Percentiles rank a stretch among this genome's conserved stretches.
phyloP scores from a whole-genome alignment of 64 coral and sea anemone genomes.

The Hydrozoanthus tunicans region DNA sequence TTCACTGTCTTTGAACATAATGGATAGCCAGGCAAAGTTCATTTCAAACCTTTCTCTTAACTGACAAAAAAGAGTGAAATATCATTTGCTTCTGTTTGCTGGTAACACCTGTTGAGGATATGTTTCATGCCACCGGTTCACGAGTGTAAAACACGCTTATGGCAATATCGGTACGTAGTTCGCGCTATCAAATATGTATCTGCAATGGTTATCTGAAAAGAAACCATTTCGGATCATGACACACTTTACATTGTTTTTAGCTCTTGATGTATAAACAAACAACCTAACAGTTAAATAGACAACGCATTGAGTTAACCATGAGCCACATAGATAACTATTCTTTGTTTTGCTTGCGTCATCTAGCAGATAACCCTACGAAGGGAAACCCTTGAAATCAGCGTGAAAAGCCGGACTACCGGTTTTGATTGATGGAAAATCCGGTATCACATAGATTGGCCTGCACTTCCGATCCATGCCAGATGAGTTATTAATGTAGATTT shows the following conservation, averaged over 20 bases:
- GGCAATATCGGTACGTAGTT: background rate
- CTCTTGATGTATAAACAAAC: background rate
- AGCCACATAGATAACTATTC: background rate
- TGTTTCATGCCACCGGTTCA: slow-evolving; percentile 10
- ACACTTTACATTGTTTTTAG: background rate
- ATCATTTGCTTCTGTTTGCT: background rate
- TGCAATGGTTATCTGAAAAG: background rate
- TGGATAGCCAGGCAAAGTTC: background rate
- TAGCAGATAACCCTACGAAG: slow-evolving; percentile 1
- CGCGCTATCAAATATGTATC: slow-evolving; percentile 1
- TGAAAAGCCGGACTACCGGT: slow-evolving; percentile 21
- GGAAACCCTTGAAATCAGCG: background rate
- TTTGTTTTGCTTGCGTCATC: background rate
- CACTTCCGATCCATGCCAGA: slow-evolving; percentile 49
- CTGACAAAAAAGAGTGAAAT: background rate
- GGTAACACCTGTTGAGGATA: slow-evolving; percentile 9
- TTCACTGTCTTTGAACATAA: too few relatives aligned
- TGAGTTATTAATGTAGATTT: slow-evolving; percentile 52
- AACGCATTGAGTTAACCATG: background rate
- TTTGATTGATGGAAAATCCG: slow-evolving; percentile 45
- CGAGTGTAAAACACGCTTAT: background rate
- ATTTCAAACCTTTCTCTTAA: background rate
- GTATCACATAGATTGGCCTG: slow-evolving; percentile 53
- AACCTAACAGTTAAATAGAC: background rate
- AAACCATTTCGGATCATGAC: background rate